Conservation (phyloP, 2,113 vertebrate species). For the Gila orcuttii region DNA sequence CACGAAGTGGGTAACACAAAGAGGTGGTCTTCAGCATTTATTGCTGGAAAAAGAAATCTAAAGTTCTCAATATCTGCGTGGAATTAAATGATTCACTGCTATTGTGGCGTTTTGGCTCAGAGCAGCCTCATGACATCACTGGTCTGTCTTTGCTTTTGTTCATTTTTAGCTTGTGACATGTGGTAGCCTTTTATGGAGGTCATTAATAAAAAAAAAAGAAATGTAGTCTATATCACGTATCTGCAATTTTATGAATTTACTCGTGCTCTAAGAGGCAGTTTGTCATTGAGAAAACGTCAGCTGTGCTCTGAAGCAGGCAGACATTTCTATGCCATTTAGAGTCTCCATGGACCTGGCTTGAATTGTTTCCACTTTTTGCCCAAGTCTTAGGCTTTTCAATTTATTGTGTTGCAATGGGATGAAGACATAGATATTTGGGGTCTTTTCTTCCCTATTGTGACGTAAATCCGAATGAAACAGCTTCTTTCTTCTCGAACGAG, state of each 20-base stretch:
- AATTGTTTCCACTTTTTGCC: slow-evolving; percentile 64
- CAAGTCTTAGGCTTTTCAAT: slow-evolving; percentile 65
- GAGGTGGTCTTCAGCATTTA: background rate
- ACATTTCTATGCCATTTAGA: slow-evolving; percentile 38
- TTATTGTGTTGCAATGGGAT: slow-evolving; percentile 52
- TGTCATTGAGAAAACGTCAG: slow-evolving; percentile 50
- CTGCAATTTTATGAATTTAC: slow-evolving; percentile 42
- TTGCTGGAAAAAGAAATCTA: slow-evolving; percentile 6
- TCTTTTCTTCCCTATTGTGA: background rate
- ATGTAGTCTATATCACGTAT: slow-evolving; percentile 61
- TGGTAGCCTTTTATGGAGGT: slow-evolving; percentile 66
- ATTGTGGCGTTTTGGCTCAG: slow-evolving; percentile 42
- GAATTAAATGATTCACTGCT: slow-evolving; percentile 47
- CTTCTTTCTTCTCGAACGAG: too few relatives aligned
- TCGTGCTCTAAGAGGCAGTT: slow-evolving; percentile 22
- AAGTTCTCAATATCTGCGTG: slow-evolving; percentile 1
- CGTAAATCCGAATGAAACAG: background rate
- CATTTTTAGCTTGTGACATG: slow-evolving; percentile 71
- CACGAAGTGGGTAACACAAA: background rate
- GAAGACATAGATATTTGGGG: background rate
- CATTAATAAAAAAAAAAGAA: slow-evolving; percentile 58
- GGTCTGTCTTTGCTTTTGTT: slow-evolving; percentile 63
- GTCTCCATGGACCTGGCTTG: slow-evolving; percentile 22
- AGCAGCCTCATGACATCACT: slow-evolving; percentile 54
- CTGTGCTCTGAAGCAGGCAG: slow-evolving; percentile 37